These are phyloP conservation scores for Heteromormyrus szaboi DNA, from an alignment of 2,797 vertebrate genomes.

Conservation along the genomic window DNA sequence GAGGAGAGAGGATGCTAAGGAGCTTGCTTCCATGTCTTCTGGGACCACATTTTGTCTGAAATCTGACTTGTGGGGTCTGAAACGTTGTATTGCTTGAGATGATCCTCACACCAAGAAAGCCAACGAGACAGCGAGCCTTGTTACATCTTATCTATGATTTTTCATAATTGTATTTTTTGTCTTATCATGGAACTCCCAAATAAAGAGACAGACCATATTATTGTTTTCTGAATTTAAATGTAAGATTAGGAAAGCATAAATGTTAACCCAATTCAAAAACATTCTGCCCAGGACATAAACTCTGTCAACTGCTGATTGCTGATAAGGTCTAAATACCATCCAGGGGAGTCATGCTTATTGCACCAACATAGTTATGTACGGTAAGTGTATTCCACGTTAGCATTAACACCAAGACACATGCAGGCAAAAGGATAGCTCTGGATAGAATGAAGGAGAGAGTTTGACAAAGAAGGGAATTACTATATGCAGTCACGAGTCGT, in stretches of 20 bases:
- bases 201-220: background rate
- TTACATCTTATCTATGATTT: background rate
- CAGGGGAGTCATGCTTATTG: background rate
- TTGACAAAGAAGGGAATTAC: background rate
- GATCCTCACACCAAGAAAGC: background rate
- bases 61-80: background rate
- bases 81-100: background rate
- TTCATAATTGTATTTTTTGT: background rate
- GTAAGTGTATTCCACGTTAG: background rate
- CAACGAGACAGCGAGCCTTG: background rate
- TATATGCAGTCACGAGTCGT: background rate
- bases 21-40: background rate
- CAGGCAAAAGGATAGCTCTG: background rate
- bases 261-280: background rate
- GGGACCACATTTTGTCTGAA: background rate
- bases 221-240: background rate
- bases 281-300: background rate
- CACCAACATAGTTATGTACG: background rate
- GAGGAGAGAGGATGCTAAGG: background rate
- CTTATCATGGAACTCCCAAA: background rate
- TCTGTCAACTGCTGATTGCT: background rate
- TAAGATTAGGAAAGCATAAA: background rate
- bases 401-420: background rate
- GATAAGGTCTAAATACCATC: background rate
- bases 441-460: background rate